A percentile compares a stretch with the other conserved stretches of the same genome.
Evolutionary conservation across 2,113 vertebrate species (phyloP).

Genomic region (Salvelinus sp.): DNA sequence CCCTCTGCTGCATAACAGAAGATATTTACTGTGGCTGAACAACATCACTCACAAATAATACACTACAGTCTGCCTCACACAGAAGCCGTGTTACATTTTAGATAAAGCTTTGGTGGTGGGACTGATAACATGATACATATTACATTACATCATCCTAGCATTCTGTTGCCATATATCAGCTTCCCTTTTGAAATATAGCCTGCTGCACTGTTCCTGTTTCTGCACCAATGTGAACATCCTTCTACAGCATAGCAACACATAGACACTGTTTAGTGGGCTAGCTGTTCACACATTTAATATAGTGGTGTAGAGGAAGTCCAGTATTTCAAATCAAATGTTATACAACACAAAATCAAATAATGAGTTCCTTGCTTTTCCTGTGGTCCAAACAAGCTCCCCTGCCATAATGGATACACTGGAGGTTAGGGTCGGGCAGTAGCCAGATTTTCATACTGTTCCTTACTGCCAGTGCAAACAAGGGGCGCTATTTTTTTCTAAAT

Average conservation of each 20-base stretch:
- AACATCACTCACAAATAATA: conserved; percentile 66
- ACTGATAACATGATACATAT: conserved; percentile 51
- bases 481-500: too few species aligned
- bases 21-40: conserved; percentile 61
- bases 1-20: conserved; percentile 62
- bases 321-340: too few species aligned
- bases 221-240: too few species aligned
- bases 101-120: conserved; percentile 21
- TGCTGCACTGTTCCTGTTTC: too few species aligned
- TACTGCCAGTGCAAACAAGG: too few species aligned
- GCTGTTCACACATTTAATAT: too few species aligned
- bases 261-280: too few species aligned
- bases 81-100: conserved; percentile 58
- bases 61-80: conserved; percentile 44
- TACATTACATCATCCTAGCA: conserved; percentile 59
- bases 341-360: background rate
- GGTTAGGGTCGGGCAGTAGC: background rate
- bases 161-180: background rate
- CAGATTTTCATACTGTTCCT: too few species aligned
- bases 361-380: conserved; percentile 15
- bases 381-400: conserved; percentile 1
- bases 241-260: too few species aligned
- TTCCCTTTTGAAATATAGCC: background rate
- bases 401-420: conserved; percentile 8
- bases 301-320: too few species aligned